A percentile compares a stretch with the other conserved stretches of the same genome.
Evolutionary conservation across 2,888 invertebrate genomes (phyloP).

Genomic region (Dynastes grantii): DNA sequence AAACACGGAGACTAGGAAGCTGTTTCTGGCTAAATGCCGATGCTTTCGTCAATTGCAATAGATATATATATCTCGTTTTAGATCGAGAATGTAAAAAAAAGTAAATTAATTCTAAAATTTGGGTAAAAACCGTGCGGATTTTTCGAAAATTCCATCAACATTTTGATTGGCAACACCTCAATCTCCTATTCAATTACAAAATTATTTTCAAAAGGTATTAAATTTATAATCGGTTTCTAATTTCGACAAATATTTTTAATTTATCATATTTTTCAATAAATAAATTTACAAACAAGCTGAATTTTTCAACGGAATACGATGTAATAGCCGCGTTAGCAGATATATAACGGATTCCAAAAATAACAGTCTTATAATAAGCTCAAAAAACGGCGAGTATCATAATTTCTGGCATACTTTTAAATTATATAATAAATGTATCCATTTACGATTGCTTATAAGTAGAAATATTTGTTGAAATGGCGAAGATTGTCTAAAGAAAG

Average conservation of each 20-base stretch:
- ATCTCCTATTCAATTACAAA: no score
- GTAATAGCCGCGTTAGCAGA: conserved; percentile 60
- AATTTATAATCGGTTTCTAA: no score
- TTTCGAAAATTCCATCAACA: not conserved
- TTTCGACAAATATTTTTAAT: no score
- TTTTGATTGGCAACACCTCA: no score
- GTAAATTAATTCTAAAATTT: conserved; percentile 46
- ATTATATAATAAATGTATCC: conserved; percentile 60
- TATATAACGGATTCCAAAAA: conserved; percentile 65
- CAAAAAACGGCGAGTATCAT: conserved; percentile 57
- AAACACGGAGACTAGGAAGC: conserved; percentile 67
- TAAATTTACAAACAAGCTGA: not conserved
- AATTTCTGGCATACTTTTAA: conserved; percentile 60
- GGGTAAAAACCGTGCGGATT: conserved; percentile 13
- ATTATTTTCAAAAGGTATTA: no score
- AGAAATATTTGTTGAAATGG: not conserved
- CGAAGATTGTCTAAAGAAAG: conserved; percentile 14
- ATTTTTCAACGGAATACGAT: not conserved
- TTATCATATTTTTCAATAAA: no score
- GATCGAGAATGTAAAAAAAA: conserved; percentile 60
- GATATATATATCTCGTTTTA: conserved; percentile 66
- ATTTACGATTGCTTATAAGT: conserved; percentile 9
- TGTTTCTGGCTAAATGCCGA: conserved; percentile 67
- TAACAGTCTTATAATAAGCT: conserved; percentile 64
- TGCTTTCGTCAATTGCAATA: conserved; percentile 67